Conservation (phyloP, 2,888 invertebrate genomes). For the Papilio demoleus region DNA sequence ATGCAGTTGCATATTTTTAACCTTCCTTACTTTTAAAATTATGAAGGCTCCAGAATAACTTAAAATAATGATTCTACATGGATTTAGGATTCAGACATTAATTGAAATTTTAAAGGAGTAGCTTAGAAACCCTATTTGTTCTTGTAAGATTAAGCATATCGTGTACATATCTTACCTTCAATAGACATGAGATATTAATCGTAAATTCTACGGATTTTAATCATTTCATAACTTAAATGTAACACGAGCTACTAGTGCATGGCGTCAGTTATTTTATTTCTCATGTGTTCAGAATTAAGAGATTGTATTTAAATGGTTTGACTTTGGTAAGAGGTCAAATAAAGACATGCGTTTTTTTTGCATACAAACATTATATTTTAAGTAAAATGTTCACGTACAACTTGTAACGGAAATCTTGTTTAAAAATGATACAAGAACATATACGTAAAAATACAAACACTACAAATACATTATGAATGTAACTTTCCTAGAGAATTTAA, state of each 20-base stretch:
- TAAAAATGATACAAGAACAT: background rate
- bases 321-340: background rate
- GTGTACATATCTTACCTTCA: background rate
- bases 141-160: background rate
- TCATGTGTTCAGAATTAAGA: background rate
- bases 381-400: background rate
- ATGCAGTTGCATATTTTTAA: no score
- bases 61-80: background rate
- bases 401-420: background rate
- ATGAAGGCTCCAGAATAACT: background rate
- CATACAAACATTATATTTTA: background rate
- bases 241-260: background rate
- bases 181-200: background rate
- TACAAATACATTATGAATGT: constrained; percentile 13
- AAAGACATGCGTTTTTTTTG: background rate
- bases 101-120: background rate
- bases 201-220: background rate
- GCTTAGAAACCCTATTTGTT: background rate
- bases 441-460: constrained; percentile 1
- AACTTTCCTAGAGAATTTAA: constrained; percentile 15
- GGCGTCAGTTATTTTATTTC: background rate
- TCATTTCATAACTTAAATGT: background rate
- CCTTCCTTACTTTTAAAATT: background rate
- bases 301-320: no score
- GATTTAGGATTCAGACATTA: background rate